Evolutionary conservation across 2,797 vertebrate genomes (phyloP).

Genomic region (Streptopelia turtur): DNA sequence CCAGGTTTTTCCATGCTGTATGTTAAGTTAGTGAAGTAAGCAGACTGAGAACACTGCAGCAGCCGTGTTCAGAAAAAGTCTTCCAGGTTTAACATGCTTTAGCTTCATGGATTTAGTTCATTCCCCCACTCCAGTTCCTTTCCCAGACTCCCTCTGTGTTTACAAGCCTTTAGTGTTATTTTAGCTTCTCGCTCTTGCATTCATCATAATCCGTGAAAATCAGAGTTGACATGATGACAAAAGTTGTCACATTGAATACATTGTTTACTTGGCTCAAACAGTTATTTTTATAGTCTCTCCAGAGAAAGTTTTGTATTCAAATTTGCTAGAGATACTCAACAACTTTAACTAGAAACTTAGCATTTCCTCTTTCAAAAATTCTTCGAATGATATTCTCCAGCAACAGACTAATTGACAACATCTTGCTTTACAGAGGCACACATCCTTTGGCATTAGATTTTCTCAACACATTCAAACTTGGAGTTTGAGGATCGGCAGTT

Average conservation of each 20-base stretch:
- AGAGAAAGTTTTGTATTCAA: slow-evolving; percentile 42
- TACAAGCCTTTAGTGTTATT: slow-evolving; percentile 28
- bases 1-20: background rate
- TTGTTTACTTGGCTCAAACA: slow-evolving; percentile 44
- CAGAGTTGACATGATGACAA: slow-evolving; percentile 34
- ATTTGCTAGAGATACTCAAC: slow-evolving; percentile 55
- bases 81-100: background rate
- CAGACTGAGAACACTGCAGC: background rate
- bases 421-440: slow-evolving; percentile 37
- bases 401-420: slow-evolving; percentile 48
- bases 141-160: background rate
- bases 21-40: background rate
- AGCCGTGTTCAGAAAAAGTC: background rate
- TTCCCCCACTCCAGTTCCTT: background rate
- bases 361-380: slow-evolving; percentile 48
- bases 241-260: slow-evolving; percentile 23
- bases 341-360: slow-evolving; percentile 58
- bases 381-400: slow-evolving; percentile 33
- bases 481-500: background rate
- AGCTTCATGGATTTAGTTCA: background rate
- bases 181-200: background rate
- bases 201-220: slow-evolving; percentile 37
- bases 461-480: background rate
- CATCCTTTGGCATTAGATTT: slow-evolving; percentile 6
- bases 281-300: slow-evolving; percentile 45